Evolutionary conservation across 2,113 vertebrate species (phyloP), one percentile per base, ranked within the genome.

Genomic region (Epinephelus lanceolatus): DNA sequence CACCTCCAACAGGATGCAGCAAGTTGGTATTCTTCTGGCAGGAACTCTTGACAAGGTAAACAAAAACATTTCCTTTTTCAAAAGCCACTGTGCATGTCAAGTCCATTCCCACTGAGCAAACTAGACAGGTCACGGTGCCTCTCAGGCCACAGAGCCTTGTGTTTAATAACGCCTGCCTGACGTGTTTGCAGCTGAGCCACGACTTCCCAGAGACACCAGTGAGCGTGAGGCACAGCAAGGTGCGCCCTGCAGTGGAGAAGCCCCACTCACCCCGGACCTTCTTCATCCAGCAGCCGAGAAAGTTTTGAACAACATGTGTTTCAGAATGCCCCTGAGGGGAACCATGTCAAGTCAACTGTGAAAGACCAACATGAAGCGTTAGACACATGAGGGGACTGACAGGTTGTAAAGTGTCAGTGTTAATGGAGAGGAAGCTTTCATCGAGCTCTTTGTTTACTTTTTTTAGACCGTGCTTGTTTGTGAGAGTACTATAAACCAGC

Each of bases 261-360:
- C 78, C 91, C 6, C 88, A 95, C 69, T 88, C 88, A 3, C 94
- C 93, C 37, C 96, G 95, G 87, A 93, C 91, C 76, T 94, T 95
- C 84, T 91, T 94, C 92, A 98, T 99, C 93, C 97, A 99, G 71
- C 98, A 99, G 94, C 98, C 98, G 15, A 95, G 96, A 81, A 99
- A 98, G 93, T 97, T 86, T 92, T 98, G 95, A 97, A 82, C 21
- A 60, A 81, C 51, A 14, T 19, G 3, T 25, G 68, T 70, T 23
- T 9, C 0, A 66, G 18, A 49, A 57, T 1, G 14, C 19, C 65
- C 83, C 56, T 10, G 66, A 71, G 69, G 71, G 55, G 11, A 76
- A 19, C 23, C 27, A 0, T 52, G 76, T 80, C 49, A 45, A 80
- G 70, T 88, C 77, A 42, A 57, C 62, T 69, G 77, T 88, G 68